Evolutionary conservation across 2,888 invertebrate genomes (phyloP), one percentile per base, ranked within the genome.

Genomic region (Macropis europaea): DNA sequence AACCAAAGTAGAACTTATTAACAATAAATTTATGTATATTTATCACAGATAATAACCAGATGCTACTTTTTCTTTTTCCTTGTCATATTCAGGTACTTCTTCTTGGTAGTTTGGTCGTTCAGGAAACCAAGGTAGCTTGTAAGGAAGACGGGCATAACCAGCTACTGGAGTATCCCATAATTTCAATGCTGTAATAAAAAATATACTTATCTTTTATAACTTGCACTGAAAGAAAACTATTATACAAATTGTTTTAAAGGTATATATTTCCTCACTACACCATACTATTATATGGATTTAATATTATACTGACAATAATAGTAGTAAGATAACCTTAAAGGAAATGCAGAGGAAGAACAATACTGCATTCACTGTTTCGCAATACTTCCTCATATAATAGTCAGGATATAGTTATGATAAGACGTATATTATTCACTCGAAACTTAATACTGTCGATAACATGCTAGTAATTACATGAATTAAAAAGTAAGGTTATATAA

Each of bases 41-140:
- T 54, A 67, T 30, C n/a, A 4, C n/a, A 62, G 30, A 40, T 32
- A 62, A 53, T 30, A 40, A 88, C 88, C 86, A 47, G 72, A 59
- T 30, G 79, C 70, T 13, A 81, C 53, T 74, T 84, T 68, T 11
- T 88, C 84, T n/a, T 85, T 82, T 22, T 83, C 73, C 66, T 82
- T 61, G 0, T 84, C 77, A 4, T 77, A 32, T 32, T 87, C 79
- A 2, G 43, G 32, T 7, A 88, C 42, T 74, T 83, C 81, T 9
- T 67, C 66, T 76, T 86, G 83, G 54, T 78, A 66, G 4, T 76
- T 63, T 11, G 79, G 77, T 5, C 19, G 22, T 15, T 54, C 4
- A 0, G 40, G 47, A 32, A 87, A 73, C 88, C 87, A 89, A 50
- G 86, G 85, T 24, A 85, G 11, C 1, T 7, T 50, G 1, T 68